Base-by-base conservation (phyloP, 2,888 invertebrate species). In the Eupelmus urozonus region DNA sequence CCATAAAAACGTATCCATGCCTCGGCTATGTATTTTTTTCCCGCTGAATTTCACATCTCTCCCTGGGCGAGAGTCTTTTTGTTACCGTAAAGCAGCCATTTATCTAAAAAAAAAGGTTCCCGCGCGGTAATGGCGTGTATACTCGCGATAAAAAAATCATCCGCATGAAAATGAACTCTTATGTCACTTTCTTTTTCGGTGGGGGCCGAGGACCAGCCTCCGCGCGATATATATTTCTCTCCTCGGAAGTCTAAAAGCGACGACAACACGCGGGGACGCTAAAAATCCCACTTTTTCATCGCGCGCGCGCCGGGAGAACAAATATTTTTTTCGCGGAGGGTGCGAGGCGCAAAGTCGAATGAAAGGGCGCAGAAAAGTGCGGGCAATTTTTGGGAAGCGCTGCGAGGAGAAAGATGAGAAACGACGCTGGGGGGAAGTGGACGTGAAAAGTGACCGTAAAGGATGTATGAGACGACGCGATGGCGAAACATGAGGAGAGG, bases 131-230 rank as follows among this genome's bases (percentile, higher is more conserved):
- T 76, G 76, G 76, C 73, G 59, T 76, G 79, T 76, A 76, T 60
- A 76, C 45, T 59, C 69, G 73, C 76, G 79, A 80, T 80, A 80
- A 80, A 80, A 79, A 80, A 80, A 80, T 80, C 76, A 76, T 76
- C 76, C 76, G 29, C 69, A 73, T 73, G 73, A 80, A 76, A 80
- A 80, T 80, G 76, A 70, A 79, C 63, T 72, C 74, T 71, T 71
- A 71, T 66, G 76, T 63, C 76, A 70, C 42, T 40, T 34, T 29
- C 59, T 60, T 16, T 25, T 27, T 45, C 7, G 49, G n/a, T 7
- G 59, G 45, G 49, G 51, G 40, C 5, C 18, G 16, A 13, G 16
- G 45, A 45, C 45, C 45, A 45, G 9, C 5, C 9, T 3, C 3
- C 3, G 49, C 13, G n/a, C 18, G 4, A 49, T 49, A n/a, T n/a